phyloP scores from a whole-genome alignment of 92 coral and sea anemone species.

The Chrysogorgia sp. region DNA sequence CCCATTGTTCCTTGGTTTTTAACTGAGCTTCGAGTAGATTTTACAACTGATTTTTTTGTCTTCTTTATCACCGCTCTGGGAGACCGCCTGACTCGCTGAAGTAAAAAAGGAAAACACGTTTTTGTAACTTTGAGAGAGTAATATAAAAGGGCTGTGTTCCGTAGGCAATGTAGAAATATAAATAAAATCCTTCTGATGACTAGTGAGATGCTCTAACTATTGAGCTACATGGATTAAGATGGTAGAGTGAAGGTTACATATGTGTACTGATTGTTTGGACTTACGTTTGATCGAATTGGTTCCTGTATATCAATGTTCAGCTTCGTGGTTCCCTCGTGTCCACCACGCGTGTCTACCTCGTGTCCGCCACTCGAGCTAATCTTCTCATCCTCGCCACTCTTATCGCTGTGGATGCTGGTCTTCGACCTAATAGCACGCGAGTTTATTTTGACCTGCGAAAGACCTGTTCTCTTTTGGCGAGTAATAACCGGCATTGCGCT shows the following conservation, averaged over 20 bases:
- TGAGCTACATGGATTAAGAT: too few species aligned
- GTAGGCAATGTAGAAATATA: too few species aligned
- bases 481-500: constrained; percentile 1
- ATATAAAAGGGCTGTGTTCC: too few species aligned
- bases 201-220: too few species aligned
- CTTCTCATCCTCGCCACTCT: not conserved
- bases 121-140: too few species aligned
- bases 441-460: constrained; percentile 25
- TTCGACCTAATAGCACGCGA: constrained; percentile 22
- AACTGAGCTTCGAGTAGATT: not conserved
- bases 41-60: not conserved
- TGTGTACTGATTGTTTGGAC: not conserved
- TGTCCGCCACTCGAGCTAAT: not conserved
- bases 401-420: not conserved
- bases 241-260: too few species aligned
- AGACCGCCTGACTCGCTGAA: too few species aligned
- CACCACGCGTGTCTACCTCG: not conserved
- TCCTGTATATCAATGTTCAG: not conserved
- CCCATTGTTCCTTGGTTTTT: too few species aligned
- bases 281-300: not conserved
- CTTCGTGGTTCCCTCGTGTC: not conserved
- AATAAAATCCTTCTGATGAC: too few species aligned
- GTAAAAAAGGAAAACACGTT: too few species aligned
- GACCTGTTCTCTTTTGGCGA: constrained; percentile 21
- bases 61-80: too few species aligned